Conservation (phyloP, 2,888 invertebrate species). For the Phortica okadai region DNA sequence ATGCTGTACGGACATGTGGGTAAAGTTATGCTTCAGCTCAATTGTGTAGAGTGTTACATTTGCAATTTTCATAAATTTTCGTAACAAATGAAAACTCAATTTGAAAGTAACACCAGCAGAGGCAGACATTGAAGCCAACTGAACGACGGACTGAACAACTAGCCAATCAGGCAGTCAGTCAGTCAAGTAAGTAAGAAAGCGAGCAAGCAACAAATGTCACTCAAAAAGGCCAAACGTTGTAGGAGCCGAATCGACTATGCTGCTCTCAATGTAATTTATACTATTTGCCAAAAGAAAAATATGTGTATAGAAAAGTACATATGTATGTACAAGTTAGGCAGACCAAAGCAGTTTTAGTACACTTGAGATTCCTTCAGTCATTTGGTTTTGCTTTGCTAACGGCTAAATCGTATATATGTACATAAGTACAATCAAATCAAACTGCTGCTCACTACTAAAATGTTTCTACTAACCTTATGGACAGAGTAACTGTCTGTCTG, state of each 20-base stretch:
- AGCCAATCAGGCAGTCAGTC: background rate
- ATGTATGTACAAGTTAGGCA: background rate
- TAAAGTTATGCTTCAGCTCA: constrained; percentile 9
- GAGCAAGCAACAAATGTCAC: background rate
- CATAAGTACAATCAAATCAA: too few species aligned
- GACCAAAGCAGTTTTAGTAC: too few species aligned
- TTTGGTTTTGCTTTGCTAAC: too few species aligned
- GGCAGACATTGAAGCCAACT: background rate
- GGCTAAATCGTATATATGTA: too few species aligned
- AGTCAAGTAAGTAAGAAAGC: background rate
- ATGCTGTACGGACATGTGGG: background rate
- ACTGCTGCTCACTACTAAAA: too few species aligned
- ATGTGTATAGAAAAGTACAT: background rate
- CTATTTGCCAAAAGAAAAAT: background rate
- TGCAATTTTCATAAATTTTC: constrained; percentile 38
- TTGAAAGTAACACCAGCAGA: constrained; percentile 29
- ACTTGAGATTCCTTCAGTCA: too few species aligned
- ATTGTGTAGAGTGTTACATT: constrained; percentile 23
- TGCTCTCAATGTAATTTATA: too few species aligned
- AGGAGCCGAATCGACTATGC: too few species aligned
- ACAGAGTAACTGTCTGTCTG: too few species aligned
- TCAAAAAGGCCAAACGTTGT: background rate
- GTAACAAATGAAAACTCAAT: constrained; percentile 36
- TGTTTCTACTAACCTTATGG: too few species aligned
- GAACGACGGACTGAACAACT: background rate